Evolutionary conservation across 2,113 vertebrate species (phyloP).

Genomic region (Eupsittula cactorum): DNA sequence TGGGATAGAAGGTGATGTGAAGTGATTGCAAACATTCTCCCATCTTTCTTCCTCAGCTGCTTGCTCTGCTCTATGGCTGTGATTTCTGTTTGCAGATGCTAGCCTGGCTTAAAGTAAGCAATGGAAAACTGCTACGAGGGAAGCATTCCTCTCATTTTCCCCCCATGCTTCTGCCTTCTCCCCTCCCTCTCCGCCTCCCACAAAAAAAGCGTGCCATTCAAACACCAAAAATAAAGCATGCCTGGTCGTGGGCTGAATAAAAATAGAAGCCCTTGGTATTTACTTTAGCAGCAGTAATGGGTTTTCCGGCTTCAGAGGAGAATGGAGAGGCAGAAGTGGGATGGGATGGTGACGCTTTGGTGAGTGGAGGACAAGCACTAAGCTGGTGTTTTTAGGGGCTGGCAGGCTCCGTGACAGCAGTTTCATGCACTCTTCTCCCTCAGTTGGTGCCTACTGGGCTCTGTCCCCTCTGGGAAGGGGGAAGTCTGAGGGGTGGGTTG

Average conservation of each 20-base stretch:
- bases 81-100: constrained; percentile 24
- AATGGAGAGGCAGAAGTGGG: neutral
- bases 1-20: neutral
- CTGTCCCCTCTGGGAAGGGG: neutral
- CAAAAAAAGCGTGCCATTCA: constrained; percentile 32
- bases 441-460: fast-evolving
- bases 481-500: fast-evolving
- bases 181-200: constrained; percentile 20
- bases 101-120: constrained; percentile 51
- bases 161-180: neutral
- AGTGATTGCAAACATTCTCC: neutral
- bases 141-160: constrained; percentile 54
- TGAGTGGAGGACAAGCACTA: neutral
- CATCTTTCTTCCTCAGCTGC: neutral
- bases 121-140: constrained; percentile 57
- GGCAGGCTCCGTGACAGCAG: neutral
- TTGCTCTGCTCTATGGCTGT: constrained; percentile 7
- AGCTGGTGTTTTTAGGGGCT: neutral
- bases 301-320: constrained; percentile 42
- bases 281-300: constrained; percentile 33
- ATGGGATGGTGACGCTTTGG: neutral
- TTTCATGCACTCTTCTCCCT: neutral
- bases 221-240: constrained; percentile 66
- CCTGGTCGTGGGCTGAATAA: constrained; percentile 58
- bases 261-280: constrained; percentile 77